Evolutionary conservation across 2,113 vertebrate genomes (phyloP).

Genomic region (Nyctibius bracteatus): DNA sequence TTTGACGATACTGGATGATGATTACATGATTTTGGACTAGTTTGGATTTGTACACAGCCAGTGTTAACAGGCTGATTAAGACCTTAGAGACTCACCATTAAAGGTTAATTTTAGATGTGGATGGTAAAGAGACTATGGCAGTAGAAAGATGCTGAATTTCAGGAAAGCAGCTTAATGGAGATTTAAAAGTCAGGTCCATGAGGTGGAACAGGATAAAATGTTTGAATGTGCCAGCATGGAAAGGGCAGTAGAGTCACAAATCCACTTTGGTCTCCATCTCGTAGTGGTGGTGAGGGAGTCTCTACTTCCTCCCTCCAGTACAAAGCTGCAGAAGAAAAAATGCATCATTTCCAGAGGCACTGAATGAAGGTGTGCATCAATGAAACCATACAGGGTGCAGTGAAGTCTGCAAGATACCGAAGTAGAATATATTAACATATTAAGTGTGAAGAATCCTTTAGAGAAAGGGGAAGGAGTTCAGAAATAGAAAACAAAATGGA

Average conservation of each 20-base stretch:
- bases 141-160: background rate
- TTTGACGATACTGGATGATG: background rate
- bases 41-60: background rate
- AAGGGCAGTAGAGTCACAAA: background rate
- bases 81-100: background rate
- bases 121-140: background rate
- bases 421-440: background rate
- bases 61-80: background rate
- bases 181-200: background rate
- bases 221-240: background rate
- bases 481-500: background rate
- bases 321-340: background rate
- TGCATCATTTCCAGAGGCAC: background rate
- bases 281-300: background rate
- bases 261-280: background rate
- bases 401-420: background rate
- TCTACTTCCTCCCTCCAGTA: background rate
- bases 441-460: background rate
- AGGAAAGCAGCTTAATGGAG: background rate
- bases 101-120: background rate
- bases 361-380: fast-evolving
- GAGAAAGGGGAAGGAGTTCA: background rate
- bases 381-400: background rate
- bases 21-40: background rate
- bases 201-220: background rate